Evolutionary conservation across 2,113 vertebrate genomes (phyloP).

Genomic region (Chinchilla lanigera): DNA sequence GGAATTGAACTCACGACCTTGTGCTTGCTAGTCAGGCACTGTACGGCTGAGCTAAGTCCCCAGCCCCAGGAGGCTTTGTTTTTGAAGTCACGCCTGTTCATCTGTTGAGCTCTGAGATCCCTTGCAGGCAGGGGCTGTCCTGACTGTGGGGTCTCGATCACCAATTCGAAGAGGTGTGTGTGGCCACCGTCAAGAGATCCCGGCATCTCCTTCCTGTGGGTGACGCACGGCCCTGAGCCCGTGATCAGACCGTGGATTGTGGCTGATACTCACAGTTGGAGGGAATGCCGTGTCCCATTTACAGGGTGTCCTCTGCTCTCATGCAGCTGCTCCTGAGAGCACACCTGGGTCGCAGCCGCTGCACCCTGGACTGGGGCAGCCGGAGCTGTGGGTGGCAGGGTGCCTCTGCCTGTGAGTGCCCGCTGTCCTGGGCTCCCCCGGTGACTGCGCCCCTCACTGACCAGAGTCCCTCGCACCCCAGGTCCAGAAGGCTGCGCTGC

Average conservation of each 20-base stretch:
- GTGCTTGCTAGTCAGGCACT: no score
- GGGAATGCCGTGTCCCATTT: fast-evolving
- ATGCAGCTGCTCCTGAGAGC: background rate
- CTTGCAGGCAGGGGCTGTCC: background rate
- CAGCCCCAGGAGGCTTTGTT: no score
- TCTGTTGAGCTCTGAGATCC: no score
- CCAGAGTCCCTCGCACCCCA: background rate
- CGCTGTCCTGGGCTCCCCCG: background rate
- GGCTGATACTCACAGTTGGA: background rate
- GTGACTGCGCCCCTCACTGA: background rate
- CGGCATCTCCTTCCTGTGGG: background rate
- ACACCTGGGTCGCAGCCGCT: background rate
- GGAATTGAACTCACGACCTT: no score
- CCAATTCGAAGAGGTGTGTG: fast-evolving
- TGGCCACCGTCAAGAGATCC: fast-evolving
- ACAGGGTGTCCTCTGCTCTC: fast-evolving
- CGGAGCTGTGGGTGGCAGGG: background rate
- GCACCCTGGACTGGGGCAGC: background rate
- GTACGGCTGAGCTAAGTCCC: no score
- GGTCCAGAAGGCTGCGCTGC: background rate
- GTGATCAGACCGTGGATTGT: no score
- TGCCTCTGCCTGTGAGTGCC: background rate
- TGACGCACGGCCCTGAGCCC: no score
- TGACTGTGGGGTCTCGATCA: background rate
- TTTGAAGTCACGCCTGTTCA: background rate